Conservation (phyloP, 2,797 vertebrate species). For the Zonotrichia albicollis region DNA sequence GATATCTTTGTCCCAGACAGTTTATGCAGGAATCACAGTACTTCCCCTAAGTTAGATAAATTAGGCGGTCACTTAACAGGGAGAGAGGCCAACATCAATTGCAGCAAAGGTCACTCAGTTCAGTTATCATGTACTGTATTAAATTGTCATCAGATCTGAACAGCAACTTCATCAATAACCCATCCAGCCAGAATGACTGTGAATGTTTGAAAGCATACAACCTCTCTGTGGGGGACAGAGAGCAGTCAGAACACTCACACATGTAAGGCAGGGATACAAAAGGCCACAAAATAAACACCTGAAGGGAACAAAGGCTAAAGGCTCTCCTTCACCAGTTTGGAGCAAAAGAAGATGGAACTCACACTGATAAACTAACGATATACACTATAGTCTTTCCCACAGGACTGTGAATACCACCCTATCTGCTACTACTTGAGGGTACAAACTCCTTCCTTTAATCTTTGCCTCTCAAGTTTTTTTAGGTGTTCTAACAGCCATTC, state of each 20-base stretch:
- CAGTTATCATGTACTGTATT: conserved; percentile 72
- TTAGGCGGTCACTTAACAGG: conserved; percentile 74
- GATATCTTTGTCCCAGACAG: conserved; percentile 69
- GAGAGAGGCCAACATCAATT: conserved; percentile 73
- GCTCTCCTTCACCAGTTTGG: not conserved
- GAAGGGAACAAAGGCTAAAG: not conserved
- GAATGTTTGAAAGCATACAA: conserved; percentile 31
- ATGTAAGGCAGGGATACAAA: not conserved
- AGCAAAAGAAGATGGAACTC: not conserved
- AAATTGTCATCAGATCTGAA: conserved; percentile 74
- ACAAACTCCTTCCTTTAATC: not conserved
- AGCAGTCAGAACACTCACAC: not conserved
- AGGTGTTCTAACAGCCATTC: not conserved
- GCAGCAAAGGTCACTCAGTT: conserved; percentile 73
- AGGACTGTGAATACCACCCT: rapidly evolving
- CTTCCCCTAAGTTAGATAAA: conserved; percentile 79
- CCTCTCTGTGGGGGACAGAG: not conserved
- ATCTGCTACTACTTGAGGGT: not conserved
- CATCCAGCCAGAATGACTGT: conserved; percentile 54
- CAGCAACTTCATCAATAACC: conserved; percentile 72
- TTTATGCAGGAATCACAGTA: conserved; percentile 75
- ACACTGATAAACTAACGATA: not conserved
- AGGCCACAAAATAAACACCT: not conserved
- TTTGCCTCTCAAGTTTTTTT: not conserved
- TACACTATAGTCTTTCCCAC: not conserved